phyloP scores from a whole-genome alignment of 2,113 vertebrate species.

The Sula dactylatra region DNA sequence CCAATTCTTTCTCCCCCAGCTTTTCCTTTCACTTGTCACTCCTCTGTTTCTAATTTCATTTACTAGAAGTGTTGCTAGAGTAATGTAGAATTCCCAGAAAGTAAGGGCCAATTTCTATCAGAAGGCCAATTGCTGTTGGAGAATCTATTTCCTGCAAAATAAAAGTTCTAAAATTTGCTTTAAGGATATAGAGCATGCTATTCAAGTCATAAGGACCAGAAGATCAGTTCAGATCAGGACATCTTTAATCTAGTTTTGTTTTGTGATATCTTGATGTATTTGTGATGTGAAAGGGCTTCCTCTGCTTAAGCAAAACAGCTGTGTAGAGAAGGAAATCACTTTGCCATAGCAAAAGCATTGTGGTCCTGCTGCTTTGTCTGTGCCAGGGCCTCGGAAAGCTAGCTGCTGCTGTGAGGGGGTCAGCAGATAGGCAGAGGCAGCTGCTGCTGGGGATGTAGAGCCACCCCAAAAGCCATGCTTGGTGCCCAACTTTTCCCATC shows the following conservation, averaged over 20 bases:
- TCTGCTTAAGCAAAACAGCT: not conserved
- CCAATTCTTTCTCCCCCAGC: not conserved
- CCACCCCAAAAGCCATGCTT: not conserved
- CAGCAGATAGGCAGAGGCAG: not conserved
- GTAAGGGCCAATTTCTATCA: not conserved
- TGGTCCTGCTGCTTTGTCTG: not conserved
- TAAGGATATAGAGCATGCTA: not conserved
- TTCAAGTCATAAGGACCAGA: not conserved
- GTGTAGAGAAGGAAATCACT: not conserved
- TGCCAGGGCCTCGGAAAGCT: not conserved
- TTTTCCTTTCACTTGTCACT: not conserved
- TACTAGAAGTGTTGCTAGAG: not conserved
- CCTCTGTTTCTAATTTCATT: not conserved
- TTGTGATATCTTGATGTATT: not conserved
- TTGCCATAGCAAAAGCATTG: not conserved
- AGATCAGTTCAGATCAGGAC: not conserved
- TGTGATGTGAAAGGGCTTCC: not conserved
- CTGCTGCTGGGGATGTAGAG: not conserved
- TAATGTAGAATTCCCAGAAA: not conserved
- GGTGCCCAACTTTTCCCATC: not conserved
- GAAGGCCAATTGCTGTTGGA: no score
- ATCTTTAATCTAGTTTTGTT: not conserved
- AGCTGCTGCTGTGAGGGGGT: not conserved
- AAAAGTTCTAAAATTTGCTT: not conserved
- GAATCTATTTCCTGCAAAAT: not conserved